phyloP scores from a whole-genome alignment of 2,797 vertebrate genomes.

The Sebastes ruberrimus region DNA sequence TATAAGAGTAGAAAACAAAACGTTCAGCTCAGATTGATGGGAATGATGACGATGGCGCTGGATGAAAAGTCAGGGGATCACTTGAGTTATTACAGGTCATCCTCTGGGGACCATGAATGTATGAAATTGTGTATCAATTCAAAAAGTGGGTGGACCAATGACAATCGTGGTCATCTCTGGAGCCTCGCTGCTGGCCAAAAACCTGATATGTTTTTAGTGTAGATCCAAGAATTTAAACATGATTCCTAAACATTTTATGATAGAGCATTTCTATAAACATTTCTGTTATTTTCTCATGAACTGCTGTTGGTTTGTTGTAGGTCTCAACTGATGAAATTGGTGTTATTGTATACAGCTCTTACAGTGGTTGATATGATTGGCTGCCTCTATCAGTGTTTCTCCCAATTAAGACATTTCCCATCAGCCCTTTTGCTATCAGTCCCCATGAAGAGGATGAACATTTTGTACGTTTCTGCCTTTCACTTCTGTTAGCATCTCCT shows the following conservation, averaged over 20 bases:
- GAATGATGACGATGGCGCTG: background rate
- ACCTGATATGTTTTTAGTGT: background rate
- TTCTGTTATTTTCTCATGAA: background rate
- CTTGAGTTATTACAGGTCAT: background rate
- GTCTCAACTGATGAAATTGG: background rate
- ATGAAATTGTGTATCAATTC: background rate
- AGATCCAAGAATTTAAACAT: background rate
- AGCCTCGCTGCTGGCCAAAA: background rate
- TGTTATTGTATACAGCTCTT: background rate
- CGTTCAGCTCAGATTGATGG: background rate
- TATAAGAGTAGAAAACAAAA: background rate
- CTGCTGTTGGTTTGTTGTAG: background rate
- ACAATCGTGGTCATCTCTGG: background rate
- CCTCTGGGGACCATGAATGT: background rate
- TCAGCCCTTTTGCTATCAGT: background rate
- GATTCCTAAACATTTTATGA: background rate
- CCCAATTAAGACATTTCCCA: background rate
- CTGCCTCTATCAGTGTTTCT: background rate
- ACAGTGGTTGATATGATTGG: background rate
- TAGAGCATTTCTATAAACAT: background rate
- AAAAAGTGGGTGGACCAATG: background rate
- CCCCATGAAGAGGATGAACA: background rate
- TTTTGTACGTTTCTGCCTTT: background rate
- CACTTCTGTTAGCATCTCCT: background rate
- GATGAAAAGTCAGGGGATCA: background rate